Base-by-base conservation (phyloP, 2,888 invertebrate genomes). In the Platerodrilus igneus region DNA sequence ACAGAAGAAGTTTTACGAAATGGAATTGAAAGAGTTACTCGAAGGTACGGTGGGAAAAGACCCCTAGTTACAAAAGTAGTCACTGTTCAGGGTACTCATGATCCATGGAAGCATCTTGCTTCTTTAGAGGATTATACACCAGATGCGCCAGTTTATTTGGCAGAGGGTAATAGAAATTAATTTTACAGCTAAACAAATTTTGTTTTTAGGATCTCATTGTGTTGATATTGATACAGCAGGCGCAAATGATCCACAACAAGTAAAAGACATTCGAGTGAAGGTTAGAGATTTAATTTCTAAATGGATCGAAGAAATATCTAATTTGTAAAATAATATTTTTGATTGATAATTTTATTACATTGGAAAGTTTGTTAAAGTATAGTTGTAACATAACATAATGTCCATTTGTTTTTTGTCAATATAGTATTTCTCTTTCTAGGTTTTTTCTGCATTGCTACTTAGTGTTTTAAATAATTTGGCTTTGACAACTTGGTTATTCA, bases 91-190 rank as follows among this genome's bases (percentile, higher is more conserved):
- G 41, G 41, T 3, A 41, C 20, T 2, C 19, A 36, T 7, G 41
- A 41, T 21, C 41, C 41, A 5, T 41, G 41, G 41, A 41, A 30
- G 22, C 25, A 41, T 27, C 19, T 41, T 4, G 36, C 36, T 3
- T 11, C 13, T 9, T 32, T 41, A 8, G 37, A 41, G 23, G 36
- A 41, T 16, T 37, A 37, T 8, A 36, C 7, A n/a, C 18, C 31
- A n/a, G 32, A 41, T 20, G 36, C 41, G 14, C 36, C 41, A 1
- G 37, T 37, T 9, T 18, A 16, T 13, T 11, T 41, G 18, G 25
- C 31, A 9, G 16, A 31, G 16, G 41, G 41, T 41, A 35, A 9
- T n/a, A n/a, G n/a, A n/a, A 19, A 20, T 10, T 19, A 20, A 10
- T 7, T 10, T 16, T 8, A 9, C 11, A 19, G 13, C 13, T 8